A percentile compares a stretch with the other conserved stretches of the same genome.
phyloP scores from a whole-genome alignment of 2,113 vertebrate genomes.

The Pica pica region DNA sequence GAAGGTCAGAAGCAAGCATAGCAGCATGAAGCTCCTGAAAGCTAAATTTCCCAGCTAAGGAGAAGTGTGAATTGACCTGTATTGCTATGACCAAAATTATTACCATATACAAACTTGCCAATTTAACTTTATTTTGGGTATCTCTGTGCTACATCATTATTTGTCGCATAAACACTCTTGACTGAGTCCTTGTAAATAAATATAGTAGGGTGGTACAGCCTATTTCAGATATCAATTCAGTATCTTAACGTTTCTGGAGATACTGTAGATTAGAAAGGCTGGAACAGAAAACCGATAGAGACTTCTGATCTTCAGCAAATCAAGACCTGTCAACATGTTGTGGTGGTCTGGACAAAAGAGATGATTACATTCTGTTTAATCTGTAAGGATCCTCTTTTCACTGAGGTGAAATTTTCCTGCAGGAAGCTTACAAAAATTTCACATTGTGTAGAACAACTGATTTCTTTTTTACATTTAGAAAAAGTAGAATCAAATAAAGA shows the following conservation, averaged over 20 bases:
- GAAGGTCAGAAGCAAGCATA: not conserved
- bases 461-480: not conserved
- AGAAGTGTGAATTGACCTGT: not conserved
- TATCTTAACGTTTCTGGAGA: not conserved
- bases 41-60: not conserved
- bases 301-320: not conserved
- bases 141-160: not conserved
- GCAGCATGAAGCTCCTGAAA: not conserved
- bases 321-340: not conserved
- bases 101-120: not conserved
- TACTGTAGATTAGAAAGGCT: not conserved
- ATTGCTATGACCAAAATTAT: not conserved
- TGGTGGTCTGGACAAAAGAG: not conserved
- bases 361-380: not conserved
- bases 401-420: not conserved
- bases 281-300: not conserved
- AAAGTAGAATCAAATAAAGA: not conserved
- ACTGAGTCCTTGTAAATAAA: not conserved
- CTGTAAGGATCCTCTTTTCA: not conserved
- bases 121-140: not conserved
- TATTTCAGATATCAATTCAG: not conserved
- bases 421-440: not conserved
- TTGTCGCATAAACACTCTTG: not conserved
- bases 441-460: not conserved
- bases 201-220: not conserved